phyloP scores from a whole-genome alignment of 2,113 vertebrate species.

The Sitta europaea region DNA sequence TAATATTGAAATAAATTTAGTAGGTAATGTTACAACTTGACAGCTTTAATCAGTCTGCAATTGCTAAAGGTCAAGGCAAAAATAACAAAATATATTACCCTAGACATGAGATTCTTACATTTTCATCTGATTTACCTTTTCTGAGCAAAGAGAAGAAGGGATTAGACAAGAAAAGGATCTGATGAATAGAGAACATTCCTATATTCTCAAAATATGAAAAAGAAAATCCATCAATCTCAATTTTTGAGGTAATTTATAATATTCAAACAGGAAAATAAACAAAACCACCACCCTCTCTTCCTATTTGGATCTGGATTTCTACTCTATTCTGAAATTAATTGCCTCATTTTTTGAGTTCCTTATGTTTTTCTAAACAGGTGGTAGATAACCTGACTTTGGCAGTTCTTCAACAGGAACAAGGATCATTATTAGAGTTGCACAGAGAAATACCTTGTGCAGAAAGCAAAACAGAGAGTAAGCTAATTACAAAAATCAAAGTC shows the following conservation, averaged over 20 bases:
- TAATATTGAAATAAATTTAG: neutral
- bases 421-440: neutral
- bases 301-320: neutral
- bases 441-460: neutral
- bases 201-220: neutral
- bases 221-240: neutral
- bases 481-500: slow-evolving; percentile 1
- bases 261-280: neutral
- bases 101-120: neutral
- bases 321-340: neutral
- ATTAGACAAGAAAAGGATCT: neutral
- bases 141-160: neutral
- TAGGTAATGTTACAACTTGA: neutral
- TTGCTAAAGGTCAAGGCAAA: neutral
- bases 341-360: neutral
- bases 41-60: neutral
- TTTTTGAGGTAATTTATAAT: neutral
- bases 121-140: neutral
- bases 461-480: neutral
- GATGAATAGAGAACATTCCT: neutral
- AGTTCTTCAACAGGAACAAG: neutral
- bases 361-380: neutral
- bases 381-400: neutral
- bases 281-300: accelerated
- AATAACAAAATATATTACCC: neutral